Percentiles rank a stretch among this genome's conserved stretches.
phyloP scores from a whole-genome alignment of 2,113 vertebrate species.

The Murina feae region DNA sequence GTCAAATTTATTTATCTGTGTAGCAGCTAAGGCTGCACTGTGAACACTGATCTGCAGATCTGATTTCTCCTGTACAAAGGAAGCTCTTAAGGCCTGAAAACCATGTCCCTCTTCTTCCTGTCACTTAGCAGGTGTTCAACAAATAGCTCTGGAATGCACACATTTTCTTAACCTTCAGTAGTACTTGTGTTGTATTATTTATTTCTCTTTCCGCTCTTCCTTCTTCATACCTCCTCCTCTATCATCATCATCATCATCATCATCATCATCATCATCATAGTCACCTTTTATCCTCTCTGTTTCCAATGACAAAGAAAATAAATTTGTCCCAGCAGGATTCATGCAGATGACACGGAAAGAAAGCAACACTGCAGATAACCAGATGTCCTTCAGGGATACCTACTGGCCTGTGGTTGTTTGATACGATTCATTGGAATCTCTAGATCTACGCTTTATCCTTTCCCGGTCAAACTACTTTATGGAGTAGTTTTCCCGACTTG shows the following conservation, averaged over 20 bases:
- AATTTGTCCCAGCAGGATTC: background rate
- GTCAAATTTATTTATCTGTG: background rate
- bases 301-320: background rate
- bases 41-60: background rate
- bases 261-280: background rate
- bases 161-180: background rate
- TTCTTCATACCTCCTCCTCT: background rate
- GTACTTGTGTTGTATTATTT: background rate
- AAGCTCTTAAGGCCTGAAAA: background rate
- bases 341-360: background rate
- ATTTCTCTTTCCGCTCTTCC: background rate
- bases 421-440: background rate
- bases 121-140: background rate
- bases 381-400: background rate
- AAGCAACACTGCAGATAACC: background rate
- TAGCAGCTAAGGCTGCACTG: background rate
- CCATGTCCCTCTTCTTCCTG: background rate
- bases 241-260: background rate
- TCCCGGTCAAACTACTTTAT: background rate
- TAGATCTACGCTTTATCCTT: background rate
- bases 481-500: background rate
- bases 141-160: background rate
- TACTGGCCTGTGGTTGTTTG: background rate
- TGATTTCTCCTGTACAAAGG: background rate
- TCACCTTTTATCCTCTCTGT: background rate